A percentile compares a stretch with the other conserved stretches of the same genome.
Evolutionary conservation across 1,140 invertebrate species (phyloP).

Genomic region (Eumaeus atala): DNA sequence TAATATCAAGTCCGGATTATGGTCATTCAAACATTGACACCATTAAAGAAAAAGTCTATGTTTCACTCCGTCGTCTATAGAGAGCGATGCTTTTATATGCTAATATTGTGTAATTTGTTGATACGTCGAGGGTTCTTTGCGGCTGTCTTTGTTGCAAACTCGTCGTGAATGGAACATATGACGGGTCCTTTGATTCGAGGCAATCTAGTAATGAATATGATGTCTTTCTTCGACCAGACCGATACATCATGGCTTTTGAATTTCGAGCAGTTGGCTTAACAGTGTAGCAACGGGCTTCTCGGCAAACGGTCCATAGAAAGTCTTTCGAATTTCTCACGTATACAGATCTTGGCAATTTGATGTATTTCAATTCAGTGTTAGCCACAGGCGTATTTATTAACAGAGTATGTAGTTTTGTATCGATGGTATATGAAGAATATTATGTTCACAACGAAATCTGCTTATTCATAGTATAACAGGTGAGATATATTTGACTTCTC

Average conservation of each 20-base stretch:
- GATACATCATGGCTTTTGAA: conserved; percentile 52
- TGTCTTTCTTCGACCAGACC: conserved; percentile 37
- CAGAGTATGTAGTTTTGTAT: neutral
- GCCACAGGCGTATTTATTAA: neutral
- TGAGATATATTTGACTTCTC: neutral
- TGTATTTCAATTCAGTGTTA: conserved; percentile 11
- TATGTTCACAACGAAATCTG: neutral
- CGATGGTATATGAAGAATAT: neutral
- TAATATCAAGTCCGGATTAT: conserved; percentile 12
- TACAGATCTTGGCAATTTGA: conserved; percentile 20
- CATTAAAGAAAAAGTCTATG: conserved; percentile 56
- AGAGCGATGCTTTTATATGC: conserved; percentile 55
- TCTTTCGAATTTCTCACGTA: conserved; percentile 37
- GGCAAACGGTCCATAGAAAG: conserved; percentile 28
- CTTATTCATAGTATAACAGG: neutral
- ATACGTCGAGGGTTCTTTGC: conserved; percentile 68
- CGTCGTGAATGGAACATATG: conserved; percentile 65
- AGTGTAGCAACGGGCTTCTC: conserved; percentile 31
- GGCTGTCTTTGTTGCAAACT: conserved; percentile 62
- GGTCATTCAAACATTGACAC: conserved; percentile 55
- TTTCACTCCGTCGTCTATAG: conserved; percentile 42
- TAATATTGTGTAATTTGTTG: conserved; percentile 71
- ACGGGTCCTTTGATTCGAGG: conserved; percentile 53
- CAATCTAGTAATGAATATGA: conserved; percentile 45
- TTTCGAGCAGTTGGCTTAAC: conserved; percentile 52